Percentiles rank a stretch among this genome's conserved stretches.
phyloP scores from a whole-genome alignment of 1,140 invertebrate species.

The Magallana angulata region DNA sequence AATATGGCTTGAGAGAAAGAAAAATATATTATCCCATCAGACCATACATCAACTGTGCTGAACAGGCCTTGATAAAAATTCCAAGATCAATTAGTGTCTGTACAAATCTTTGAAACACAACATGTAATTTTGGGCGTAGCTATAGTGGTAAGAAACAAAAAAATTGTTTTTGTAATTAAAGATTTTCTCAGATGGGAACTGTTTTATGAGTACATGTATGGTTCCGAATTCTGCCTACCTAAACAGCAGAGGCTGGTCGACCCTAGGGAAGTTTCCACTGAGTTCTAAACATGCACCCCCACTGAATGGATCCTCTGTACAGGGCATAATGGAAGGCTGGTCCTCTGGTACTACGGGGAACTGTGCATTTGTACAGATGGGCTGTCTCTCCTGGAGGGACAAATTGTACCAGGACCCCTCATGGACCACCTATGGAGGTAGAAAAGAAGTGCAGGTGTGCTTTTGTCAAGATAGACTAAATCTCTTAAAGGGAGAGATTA shows the following conservation, averaged over 20 bases:
- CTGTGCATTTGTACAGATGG: slow-evolving; percentile 69
- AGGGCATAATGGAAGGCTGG: slow-evolving; percentile 47
- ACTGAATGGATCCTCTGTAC: slow-evolving; percentile 54
- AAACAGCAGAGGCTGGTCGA: slow-evolving; percentile 43
- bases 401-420: slow-evolving; percentile 81
- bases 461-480: neutral
- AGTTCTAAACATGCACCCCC: slow-evolving; percentile 63
- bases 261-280: slow-evolving; percentile 35
- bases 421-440: slow-evolving; percentile 61
- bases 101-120: too few relatives aligned
- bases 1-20: too few relatives aligned
- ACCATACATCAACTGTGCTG: too few relatives aligned
- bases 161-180: neutral
- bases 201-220: neutral
- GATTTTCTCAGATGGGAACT: neutral
- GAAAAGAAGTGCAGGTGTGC: neutral
- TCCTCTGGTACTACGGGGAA: neutral
- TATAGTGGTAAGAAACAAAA: neutral
- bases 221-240: slow-evolving; percentile 16
- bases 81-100: too few relatives aligned
- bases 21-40: too few relatives aligned
- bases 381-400: slow-evolving; percentile 81
- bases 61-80: too few relatives aligned
- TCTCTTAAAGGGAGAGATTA: too few relatives aligned
- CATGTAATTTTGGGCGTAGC: too few relatives aligned